Evolutionary conservation across 2,113 vertebrate genomes (phyloP), one percentile per base, ranked within the genome.

Genomic region (Alligator mississippiensis): DNA sequence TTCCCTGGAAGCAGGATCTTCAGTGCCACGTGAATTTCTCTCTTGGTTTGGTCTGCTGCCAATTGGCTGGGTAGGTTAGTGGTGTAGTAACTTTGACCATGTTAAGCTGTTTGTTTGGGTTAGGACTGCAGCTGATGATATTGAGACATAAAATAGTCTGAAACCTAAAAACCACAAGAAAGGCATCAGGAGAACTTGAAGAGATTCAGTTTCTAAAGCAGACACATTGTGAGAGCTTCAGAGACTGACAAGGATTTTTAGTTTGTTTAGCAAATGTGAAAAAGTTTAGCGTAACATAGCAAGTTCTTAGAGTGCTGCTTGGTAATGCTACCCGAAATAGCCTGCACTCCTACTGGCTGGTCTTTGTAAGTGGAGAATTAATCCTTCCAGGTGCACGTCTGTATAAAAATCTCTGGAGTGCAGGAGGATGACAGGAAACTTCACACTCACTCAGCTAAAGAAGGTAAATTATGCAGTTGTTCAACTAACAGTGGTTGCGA

Each of bases 301-400:
- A 92, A 90, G 76, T 85, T 96, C 87, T 95, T 66, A 0, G 4
- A 90, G 79, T 4, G 0, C 87, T 77, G 93, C 89, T 80, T 76
- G 93, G 95, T 98, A 96, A 98, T 96, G 97, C 94, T 97, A 87
- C 97, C 90, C 63, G 94, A 98, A 98, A 98, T 98, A 98, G 93
- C 96, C 84, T 90, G 93, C 77, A 28, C 93, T 62, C 75, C 1
- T 18, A 96, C 95, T 95, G 96, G 97, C 61, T 55, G 55, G 93
- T 92, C 89, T 93, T 93, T 90, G 93, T 88, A 91, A 90, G 87
- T 63, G 18, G 89, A 90, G 79, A 61, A 93, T 80, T 94, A 87
- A 77, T 94, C 95, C 96, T 89, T 94, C 90, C 96, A 97, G 96
- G 94, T 96, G 82, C 80, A 11, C 9, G 93, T 88, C 85, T 84